Evolutionary conservation across 2,888 invertebrate species (phyloP), one percentile per base, ranked within the genome.

Genomic region (Taphrorychus bicolor): DNA sequence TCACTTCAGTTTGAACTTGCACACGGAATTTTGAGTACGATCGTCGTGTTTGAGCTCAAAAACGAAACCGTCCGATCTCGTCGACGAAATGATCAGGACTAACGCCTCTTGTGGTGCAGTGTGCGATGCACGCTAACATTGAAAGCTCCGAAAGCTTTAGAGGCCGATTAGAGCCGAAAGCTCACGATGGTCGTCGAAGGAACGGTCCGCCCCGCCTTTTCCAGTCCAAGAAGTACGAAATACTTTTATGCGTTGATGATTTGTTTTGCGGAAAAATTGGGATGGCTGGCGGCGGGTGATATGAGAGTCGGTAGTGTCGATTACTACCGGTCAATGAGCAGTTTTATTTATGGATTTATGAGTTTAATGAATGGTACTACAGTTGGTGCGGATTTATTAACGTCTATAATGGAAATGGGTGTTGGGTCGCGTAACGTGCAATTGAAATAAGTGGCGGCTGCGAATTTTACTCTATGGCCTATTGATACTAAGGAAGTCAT

Each of bases 181-280:
- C 52, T 49, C 14, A 42, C 73, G 73, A 70, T 48, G 24, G 58
- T 71, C 73, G 74, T 71, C 77, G 68, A 59, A 66, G 59, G 48
- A 40, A 19, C 18, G 52, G 23, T 32, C 51, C 53, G 67, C 62
- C 62, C 67, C 67, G 62, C 67, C 67, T 63, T 32, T 32, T 32
- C 48, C 9, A 19, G 19, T 48, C 48, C 51, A 21, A 51, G 51
- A 51, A 19, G 22, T 19, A 51, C 51, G 51, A 21, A 51, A 21
- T 21, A 7, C 21, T 22, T 51, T 19, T 51, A 21, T 14, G 51
- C 14, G 18, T 19, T 51, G 51, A 7, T 51, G 51, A 51, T 51
- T 51, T 51, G 51, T 51, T 51, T 51, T 51, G 51, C 22, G 51
- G 51, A 51, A 51, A 14, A 51, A 51, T 51, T 51, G 51, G 51